Base-by-base conservation (phyloP, 2,888 invertebrate species). In the Cephonodes hylas region DNA sequence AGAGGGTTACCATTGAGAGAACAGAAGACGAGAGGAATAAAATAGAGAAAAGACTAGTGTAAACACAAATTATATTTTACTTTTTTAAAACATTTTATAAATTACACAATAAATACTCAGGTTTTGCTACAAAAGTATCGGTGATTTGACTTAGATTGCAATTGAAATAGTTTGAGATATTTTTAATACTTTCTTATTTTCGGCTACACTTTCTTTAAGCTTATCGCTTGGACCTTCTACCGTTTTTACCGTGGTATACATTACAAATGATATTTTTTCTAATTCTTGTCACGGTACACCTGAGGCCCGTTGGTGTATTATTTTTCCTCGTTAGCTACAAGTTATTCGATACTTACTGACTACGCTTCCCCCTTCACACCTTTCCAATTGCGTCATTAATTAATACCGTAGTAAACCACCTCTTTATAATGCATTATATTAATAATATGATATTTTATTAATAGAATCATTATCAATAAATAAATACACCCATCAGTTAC, bases 261-360 rank as follows among this genome's bases (percentile, higher is more conserved):
- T 84, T 83, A 82, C 85, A 77, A 70, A 76, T 79, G 74, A 68
- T 73, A 66, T 80, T 84, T 79, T 82, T 83, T 76, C 71, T 76
- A 72, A 83, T 79, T 78, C 79, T 66, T 64, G 86, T 79, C 83
- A 90, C 81, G 80, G 75, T 83, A 89, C 83, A 90, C 89, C 84
- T 72, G 77, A 68, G 80, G 74, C 76, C 80, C 82, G 88, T 84
- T 88, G 86, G 76, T 86, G 89, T 91, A 91, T 87, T 83, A 87
- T 86, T 88, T 53, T 90, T 89, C 81, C 82, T 87, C 78, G 85
- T 84, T 83, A 86, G 80, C 78, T 76, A 73, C 76, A 70, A 71
- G 85, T 77, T 84, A 90, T 77, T 80, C 82, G 86, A 91, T 82
- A 86, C 83, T 81, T 83, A 86, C 87, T 86, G 83, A 81, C 85